Evolutionary conservation across 2,888 invertebrate genomes (phyloP), one percentile per base, ranked within the genome.

Genomic region (Heliconius hortense): DNA sequence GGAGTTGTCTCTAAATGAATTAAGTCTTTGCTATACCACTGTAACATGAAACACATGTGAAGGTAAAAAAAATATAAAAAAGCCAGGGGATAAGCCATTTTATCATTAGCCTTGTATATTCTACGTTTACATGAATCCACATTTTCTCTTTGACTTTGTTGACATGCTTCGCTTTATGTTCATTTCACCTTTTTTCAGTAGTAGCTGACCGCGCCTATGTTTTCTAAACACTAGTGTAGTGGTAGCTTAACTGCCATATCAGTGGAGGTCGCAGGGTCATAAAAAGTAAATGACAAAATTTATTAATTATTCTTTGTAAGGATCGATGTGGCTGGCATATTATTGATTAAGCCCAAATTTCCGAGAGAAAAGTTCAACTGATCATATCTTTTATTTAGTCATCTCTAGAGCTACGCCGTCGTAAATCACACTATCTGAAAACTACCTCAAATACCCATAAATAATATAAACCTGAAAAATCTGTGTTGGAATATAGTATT

Each of bases 61-160:
- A 28, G 8, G 18, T 28, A 62, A 31, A n/a, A 35, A n/a, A 39
- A 11, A n/a, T 1, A 39, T 48, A 1, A 64, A 64, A 64, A 64
- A 5, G 11, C 35, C 35, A 11, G 13, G 13, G 24, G 64, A 66
- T 15, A 24, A 24, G 24, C 39, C 64, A 24, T 66, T 39, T 66
- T n/a, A 39, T 39, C 24, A 39, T 39, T 13, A n/a, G 64, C 64
- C 35, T 66, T 66, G 39, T 24, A 39, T 66, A 21, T 56, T 73
- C 63, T 28, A 73, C 64, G 74, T 64, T 39, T 59, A 66, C 39
- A 66, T 66, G 39, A 39, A 39, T 39, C 39, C 35, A 66, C 15
- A 39, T 39, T 66, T 66, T 66, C 64, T 66, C 24, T 66, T 66
- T 66, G 64, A 66, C 64, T 66, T 15, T 66, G 64, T 66, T 39